Evolutionary conservation across 2,888 invertebrate genomes (phyloP), one percentile per base, ranked within the genome.

Genomic region (Dryomyza anilis): DNA sequence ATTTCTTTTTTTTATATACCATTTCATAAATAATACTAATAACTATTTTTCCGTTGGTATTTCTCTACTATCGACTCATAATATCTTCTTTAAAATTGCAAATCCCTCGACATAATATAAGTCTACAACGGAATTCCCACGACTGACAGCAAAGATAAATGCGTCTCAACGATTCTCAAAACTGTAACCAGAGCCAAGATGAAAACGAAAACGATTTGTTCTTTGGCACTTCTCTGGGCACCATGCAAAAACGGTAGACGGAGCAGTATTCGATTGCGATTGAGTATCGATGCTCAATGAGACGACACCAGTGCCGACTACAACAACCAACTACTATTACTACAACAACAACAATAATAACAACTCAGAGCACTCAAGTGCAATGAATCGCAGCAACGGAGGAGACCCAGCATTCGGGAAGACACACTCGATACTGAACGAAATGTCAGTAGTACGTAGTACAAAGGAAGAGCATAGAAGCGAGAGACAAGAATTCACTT

Each of bases 301-400:
- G 39, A n/a, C 45, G 19, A 19, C 45, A 45, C n/a, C 45, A 45
- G 19, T 14, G n/a, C 6, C 56, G 14, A 55, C 39, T 14, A 23
- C 39, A 39, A 39, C 56, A 56, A 56, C 56, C n/a, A 39, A 39
- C 53, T 48, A 63, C 58, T 53, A n/a, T n/a, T n/a, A 56, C 48
- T 50, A n/a, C 52, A 52, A 50, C 57, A 45, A 39, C 53, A 55
- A 36, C 30, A 50, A 48, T 25, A 57, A 63, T 19, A 48, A 45
- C 16, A 62, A 48, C 61, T 53, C 53, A 16, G 29, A 43, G 53
- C 52, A 29, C 61, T 61, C 61, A 39, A 61, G 53, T 43, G 61
- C 52, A 61, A 61, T 52, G 61, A 61, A 53, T 61, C 53, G 61
- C 33, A 53, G 43, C 29, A n/a, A 52, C n/a, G n/a, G n/a, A n/a